Percentiles rank a stretch among this genome's conserved stretches.
These are phyloP conservation scores for Drosophila nebulosa DNA, from an alignment of 1,140 invertebrate species.

Conservation along the genomic window DNA sequence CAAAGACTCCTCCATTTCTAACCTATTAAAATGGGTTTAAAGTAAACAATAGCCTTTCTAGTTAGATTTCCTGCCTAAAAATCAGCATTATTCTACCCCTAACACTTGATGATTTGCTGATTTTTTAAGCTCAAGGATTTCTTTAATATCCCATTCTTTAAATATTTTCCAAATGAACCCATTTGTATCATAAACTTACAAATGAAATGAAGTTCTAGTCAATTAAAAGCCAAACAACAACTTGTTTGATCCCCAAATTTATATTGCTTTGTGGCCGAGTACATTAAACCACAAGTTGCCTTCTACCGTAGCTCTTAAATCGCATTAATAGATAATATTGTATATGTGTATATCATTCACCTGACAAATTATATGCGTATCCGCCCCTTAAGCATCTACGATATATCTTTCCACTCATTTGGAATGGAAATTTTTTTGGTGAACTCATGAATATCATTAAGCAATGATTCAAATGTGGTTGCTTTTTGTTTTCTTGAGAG, in stretches of 20 bases:
- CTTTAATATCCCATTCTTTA: no score
- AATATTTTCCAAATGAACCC: no score
- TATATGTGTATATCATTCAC: neutral
- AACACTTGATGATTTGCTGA: no score
- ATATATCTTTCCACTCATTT: slow-evolving; percentile 15
- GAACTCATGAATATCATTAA: slow-evolving; percentile 50
- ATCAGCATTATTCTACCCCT: no score
- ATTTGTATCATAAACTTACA: no score
- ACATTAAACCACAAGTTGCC: neutral
- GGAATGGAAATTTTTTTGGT: slow-evolving; percentile 21
- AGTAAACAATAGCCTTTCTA: no score
- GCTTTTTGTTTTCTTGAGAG: slow-evolving; percentile 5
- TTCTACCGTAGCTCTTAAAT: neutral
- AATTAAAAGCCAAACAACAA: neutral
- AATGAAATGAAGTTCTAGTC: neutral
- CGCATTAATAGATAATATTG: neutral
- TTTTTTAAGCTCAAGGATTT: no score
- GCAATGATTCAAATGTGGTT: slow-evolving; percentile 11
- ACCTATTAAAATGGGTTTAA: no score
- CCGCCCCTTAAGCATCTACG: neutral
- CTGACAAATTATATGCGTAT: neutral
- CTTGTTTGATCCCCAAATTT: neutral
- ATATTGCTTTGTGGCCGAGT: neutral
- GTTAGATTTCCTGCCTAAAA: no score
- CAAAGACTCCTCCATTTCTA: no score